These are phyloP conservation scores for Pyrocephalus nanus DNA, from an alignment of 2,797 vertebrate genomes.

Conservation along the genomic window DNA sequence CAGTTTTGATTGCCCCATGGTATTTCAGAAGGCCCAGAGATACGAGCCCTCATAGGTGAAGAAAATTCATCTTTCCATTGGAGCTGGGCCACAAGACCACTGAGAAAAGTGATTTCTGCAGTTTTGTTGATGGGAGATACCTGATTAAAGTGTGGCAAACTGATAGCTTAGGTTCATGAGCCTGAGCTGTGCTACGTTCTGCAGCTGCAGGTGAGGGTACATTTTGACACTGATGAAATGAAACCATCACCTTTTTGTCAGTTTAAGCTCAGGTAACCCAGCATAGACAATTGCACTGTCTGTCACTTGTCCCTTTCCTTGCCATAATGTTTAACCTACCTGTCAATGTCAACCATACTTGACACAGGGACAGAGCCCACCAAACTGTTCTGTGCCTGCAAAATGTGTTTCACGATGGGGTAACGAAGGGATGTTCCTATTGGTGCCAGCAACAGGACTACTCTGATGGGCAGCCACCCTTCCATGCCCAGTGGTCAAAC, in stretches of 20 bases:
- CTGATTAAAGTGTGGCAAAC: neutral
- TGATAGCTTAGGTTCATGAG: neutral
- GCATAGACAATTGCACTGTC: neutral
- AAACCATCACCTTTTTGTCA: neutral
- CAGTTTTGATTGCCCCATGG: neutral
- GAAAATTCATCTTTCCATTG: neutral
- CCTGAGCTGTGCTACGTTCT: neutral
- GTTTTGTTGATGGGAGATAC: neutral
- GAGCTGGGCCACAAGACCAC: neutral
- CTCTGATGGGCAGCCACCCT: neutral
- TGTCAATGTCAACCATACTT: neutral
- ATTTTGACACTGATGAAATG: conserved; percentile 10
- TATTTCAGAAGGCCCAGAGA: neutral
- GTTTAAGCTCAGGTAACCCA: conserved; percentile 15
- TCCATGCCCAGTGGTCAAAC: neutral
- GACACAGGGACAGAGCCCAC: neutral
- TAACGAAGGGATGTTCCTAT: neutral
- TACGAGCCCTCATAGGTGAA: neutral
- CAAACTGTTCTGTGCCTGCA: neutral
- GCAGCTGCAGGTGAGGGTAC: neutral
- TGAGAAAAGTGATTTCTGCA: neutral
- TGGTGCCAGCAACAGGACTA: neutral
- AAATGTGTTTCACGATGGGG: neutral
- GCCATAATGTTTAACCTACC: neutral
- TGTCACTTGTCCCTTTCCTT: conserved; percentile 7